A percentile compares a stretch with the other conserved stretches of the same genome.
Conservation (phyloP, 2,113 vertebrate genomes). For the Pygoscelis adeliae region DNA sequence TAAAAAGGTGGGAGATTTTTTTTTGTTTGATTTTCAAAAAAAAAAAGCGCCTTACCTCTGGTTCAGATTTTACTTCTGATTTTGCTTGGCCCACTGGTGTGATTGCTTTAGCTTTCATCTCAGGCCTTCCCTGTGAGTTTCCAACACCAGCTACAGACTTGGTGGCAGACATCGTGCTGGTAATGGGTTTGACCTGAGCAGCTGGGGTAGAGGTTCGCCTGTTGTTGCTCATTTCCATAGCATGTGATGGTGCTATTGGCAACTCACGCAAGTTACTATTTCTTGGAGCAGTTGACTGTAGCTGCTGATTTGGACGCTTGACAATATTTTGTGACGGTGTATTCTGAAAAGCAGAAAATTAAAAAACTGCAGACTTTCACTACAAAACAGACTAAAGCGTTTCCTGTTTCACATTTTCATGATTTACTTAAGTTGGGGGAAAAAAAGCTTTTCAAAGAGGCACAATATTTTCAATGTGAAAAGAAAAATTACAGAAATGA, state of each 20-base stretch:
- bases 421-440: not conserved
- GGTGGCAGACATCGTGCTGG: conserved; percentile 43
- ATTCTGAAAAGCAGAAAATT: conserved; percentile 70
- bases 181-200: conserved; percentile 79
- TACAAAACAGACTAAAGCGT: not conserved
- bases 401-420: not conserved
- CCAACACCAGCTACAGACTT: conserved; percentile 28
- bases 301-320: conserved; percentile 83
- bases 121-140: conserved; percentile 71
- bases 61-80: conserved; percentile 62
- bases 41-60: conserved; percentile 74
- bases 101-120: conserved; percentile 64
- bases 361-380: not conserved
- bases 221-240: conserved; percentile 66
- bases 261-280: conserved; percentile 94
- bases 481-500: not conserved
- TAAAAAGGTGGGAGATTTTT: not conserved
- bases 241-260: conserved; percentile 86
- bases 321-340: conserved; percentile 73
- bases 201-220: conserved; percentile 74
- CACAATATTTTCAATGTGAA: not conserved
- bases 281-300: conserved; percentile 80
- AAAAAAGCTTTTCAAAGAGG: not conserved
- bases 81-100: conserved; percentile 67
- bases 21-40: not conserved